phyloP scores from a whole-genome alignment of 2,888 invertebrate species.

The Drosophila melanocephala region DNA sequence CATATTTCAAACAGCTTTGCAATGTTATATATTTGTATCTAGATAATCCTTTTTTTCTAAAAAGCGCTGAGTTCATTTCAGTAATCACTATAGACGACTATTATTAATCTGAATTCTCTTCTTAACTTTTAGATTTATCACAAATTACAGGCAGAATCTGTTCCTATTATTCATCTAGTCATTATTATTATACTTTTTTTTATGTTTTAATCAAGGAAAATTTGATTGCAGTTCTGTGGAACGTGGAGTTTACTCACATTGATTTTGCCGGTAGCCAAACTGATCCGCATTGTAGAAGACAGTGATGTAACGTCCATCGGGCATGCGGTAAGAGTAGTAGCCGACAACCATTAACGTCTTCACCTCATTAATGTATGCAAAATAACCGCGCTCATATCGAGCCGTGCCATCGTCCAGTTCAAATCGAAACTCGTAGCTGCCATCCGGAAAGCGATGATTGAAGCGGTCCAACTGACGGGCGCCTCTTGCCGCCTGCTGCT shows the following conservation, averaged over 20 bases:
- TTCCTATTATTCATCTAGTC: neutral
- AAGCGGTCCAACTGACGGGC: slow-evolving; percentile 72
- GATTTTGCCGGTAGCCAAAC: slow-evolving; percentile 83
- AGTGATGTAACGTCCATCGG: slow-evolving; percentile 78
- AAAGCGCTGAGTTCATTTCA: neutral
- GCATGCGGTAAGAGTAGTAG: slow-evolving; percentile 82
- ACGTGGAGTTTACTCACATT: slow-evolving; percentile 73
- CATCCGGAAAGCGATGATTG: slow-evolving; percentile 82
- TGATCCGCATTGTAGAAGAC: slow-evolving; percentile 85
- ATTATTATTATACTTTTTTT: neutral
- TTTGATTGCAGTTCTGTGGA: neutral
- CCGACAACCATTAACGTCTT: slow-evolving; percentile 82
- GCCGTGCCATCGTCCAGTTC: slow-evolving; percentile 82
- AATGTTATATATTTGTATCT: no score
- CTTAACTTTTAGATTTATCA: neutral
- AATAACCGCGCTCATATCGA: slow-evolving; percentile 83
- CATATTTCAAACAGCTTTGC: neutral
- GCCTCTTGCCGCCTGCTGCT: slow-evolving; percentile 8
- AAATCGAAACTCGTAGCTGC: slow-evolving; percentile 83
- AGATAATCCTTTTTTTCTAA: neutral
- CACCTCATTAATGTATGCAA: slow-evolving; percentile 70
- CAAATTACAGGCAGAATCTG: neutral
- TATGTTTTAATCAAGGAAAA: neutral
- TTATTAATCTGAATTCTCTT: neutral
- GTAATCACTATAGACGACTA: neutral